phyloP scores from a whole-genome alignment of 2,113 vertebrate species.

The Tetrao urogallus region DNA sequence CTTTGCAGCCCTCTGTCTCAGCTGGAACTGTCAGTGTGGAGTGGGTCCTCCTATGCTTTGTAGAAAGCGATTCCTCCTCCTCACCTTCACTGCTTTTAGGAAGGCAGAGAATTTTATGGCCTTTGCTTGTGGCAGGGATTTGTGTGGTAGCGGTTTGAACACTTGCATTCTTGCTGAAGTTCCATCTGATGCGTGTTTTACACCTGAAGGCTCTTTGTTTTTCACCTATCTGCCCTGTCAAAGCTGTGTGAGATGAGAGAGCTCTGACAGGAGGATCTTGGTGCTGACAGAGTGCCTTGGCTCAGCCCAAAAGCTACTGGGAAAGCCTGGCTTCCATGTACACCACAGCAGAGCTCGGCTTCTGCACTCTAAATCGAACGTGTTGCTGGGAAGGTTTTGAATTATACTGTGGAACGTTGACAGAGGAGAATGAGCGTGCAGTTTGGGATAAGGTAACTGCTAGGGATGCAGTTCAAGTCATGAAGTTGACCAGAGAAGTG shows the following conservation, averaged over 20 bases:
- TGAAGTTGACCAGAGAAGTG: conserved; percentile 38
- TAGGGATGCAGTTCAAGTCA: conserved; percentile 12
- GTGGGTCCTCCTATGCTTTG: background rate
- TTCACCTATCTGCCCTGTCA: background rate
- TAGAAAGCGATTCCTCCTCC: background rate
- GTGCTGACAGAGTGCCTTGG: conserved; percentile 9
- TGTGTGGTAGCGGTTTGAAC: background rate
- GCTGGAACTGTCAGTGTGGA: conserved; percentile 10
- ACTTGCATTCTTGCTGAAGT: conserved; percentile 5
- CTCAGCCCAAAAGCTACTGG: conserved; percentile 34
- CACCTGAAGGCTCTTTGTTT: conserved; percentile 7
- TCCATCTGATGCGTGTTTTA: background rate
- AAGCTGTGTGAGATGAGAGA: background rate
- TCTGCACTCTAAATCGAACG: background rate
- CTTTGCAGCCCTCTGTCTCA: background rate
- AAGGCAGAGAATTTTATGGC: background rate
- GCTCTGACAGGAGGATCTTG: background rate
- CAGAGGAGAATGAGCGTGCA: conserved; percentile 50
- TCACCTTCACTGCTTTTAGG: background rate
- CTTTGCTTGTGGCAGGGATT: background rate
- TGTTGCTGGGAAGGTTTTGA: conserved; percentile 45
- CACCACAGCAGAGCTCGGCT: conserved; percentile 40
- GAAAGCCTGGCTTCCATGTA: conserved; percentile 54
- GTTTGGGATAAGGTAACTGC: conserved; percentile 36
- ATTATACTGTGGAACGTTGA: conserved; percentile 51